Conservation (phyloP, 2,113 vertebrate genomes). For the Cochlearius cochlearius region DNA sequence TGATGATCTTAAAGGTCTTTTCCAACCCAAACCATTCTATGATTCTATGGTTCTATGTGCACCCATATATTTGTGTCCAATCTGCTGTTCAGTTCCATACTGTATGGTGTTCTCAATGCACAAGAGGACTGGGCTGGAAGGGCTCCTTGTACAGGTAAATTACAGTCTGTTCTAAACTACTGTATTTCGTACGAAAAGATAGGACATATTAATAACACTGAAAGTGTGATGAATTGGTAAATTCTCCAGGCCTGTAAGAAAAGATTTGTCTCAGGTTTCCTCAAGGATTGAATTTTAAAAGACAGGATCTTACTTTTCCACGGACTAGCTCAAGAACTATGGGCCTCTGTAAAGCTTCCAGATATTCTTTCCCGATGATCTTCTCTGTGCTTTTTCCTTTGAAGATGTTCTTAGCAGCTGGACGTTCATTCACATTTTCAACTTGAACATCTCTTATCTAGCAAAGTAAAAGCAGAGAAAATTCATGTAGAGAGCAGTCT, state of each 20-base stretch:
- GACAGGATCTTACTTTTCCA: constrained; percentile 84
- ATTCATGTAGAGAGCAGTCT: not conserved
- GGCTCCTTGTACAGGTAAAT: not conserved
- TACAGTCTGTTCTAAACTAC: not conserved
- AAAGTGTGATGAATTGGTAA: not conserved
- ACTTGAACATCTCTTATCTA: constrained; percentile 87
- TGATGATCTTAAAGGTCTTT: no score
- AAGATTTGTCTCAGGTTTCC: not conserved
- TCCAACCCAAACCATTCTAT: no score
- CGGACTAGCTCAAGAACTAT: constrained; percentile 83
- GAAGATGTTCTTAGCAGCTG: constrained; percentile 83
- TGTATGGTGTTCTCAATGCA: not conserved
- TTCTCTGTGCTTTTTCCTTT: constrained; percentile 76
- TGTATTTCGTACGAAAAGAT: not conserved
- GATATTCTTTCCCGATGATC: constrained; percentile 78
- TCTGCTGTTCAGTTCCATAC: not conserved
- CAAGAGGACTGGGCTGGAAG: not conserved
- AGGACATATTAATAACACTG: not conserved
- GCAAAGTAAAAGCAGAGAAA: constrained; percentile 37
- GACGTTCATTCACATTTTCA: constrained; percentile 75
- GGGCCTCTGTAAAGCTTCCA: constrained; percentile 84
- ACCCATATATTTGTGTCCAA: not conserved
- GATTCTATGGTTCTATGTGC: no score
- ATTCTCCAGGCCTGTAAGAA: not conserved
- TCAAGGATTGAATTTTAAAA: not conserved